Percentiles rank a stretch among this genome's conserved stretches.
phyloP scores from a whole-genome alignment of 2,888 invertebrate species.

The Eupithecia vulgata region DNA sequence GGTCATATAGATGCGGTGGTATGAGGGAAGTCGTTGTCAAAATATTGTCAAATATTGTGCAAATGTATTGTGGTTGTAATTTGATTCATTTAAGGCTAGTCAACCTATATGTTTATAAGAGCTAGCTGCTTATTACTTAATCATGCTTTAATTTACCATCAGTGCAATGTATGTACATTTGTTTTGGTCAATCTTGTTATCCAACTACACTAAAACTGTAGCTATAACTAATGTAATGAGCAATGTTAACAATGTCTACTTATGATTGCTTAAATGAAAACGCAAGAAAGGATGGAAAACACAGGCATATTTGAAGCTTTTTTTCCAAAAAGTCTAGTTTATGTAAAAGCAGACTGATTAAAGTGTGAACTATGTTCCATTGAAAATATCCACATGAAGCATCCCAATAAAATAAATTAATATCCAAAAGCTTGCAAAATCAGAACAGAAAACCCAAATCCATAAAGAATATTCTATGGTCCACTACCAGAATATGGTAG shows the following conservation, averaged over 20 bases:
- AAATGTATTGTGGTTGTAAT: too few relatives aligned
- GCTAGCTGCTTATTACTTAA: background rate
- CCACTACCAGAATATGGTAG: too few relatives aligned
- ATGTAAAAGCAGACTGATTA: background rate
- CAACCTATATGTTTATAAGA: background rate
- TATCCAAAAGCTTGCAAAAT: background rate
- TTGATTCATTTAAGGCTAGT: too few relatives aligned
- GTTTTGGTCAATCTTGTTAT: background rate
- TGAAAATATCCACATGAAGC: slow-evolving; percentile 1
- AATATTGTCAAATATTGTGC: too few relatives aligned
- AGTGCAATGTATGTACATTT: background rate
- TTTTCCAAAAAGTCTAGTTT: background rate
- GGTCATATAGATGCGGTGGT: too few relatives aligned
- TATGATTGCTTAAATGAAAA: background rate
- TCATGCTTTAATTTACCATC: background rate
- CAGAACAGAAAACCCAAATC: background rate
- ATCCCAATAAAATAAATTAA: background rate
- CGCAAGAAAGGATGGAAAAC: background rate
- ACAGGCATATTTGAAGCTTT: background rate
- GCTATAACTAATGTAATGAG: background rate
- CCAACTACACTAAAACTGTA: background rate
- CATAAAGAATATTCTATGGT: background rate
- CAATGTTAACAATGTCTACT: background rate
- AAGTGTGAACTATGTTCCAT: background rate
- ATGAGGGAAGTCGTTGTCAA: too few relatives aligned